Base-by-base conservation (phyloP, 2,888 invertebrate genomes). In the Microctonus brassicae region DNA sequence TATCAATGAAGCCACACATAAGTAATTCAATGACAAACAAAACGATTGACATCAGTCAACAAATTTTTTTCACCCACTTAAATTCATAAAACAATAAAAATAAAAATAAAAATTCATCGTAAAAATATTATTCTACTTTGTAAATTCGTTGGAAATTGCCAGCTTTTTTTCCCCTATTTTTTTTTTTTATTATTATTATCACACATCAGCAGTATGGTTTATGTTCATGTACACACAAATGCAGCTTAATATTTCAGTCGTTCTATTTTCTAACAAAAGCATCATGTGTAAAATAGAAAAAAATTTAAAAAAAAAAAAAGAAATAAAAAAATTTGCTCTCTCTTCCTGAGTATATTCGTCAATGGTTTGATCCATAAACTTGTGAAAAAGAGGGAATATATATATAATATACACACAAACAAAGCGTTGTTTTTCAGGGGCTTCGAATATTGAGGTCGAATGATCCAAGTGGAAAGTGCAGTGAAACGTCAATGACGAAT, bases 361-460 rank as follows among this genome's bases (percentile, higher is more conserved):
- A 36, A 34, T 34, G 61, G 5, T 10, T 60, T n/a, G n/a, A 33
- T 60, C 17, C 26, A 29, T 67, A 24, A 42, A 39, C 66, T 36
- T 36, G 57, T 60, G 34, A 10, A 20, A 5, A 29, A 60, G 33
- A 34, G 22, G 55, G n/a, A n/a, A n/a, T n/a, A n/a, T n/a, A n/a
- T n/a, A n/a, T n/a, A n/a, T 3, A 29, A 29, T 29, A 29, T 29
- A 29, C 29, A 29, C 29, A 3, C 29, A 29, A 29, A 67, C 67
- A 67, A 67, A 67, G 67, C 47, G 33, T 39, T 24, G 39, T 39
- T 61, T 61, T 61, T 20, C 42, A 29, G 58, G 47, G 60, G 67
- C 39, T 61, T 61, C 61, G 20, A 65, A 67, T 67, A 67, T 67
- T 47, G 67, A 58, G 58, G 58, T 67, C 67, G 47, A 67, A 67